These are phyloP conservation scores for Pinna nobilis DNA, from an alignment of 1,140 invertebrate genomes.

Conservation along the genomic window DNA sequence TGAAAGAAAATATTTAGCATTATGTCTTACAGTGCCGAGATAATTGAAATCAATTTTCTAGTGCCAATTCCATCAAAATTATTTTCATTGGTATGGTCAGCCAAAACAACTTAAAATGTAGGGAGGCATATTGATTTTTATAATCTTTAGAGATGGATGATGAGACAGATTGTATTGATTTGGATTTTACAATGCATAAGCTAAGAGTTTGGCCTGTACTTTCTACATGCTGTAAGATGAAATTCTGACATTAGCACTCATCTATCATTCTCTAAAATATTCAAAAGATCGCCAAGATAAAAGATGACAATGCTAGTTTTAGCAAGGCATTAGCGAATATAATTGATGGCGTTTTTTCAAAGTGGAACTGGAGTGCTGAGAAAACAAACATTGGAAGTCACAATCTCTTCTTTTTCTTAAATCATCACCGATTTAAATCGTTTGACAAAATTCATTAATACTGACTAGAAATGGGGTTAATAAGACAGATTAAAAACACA, in stretches of 20 bases:
- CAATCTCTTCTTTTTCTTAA: conserved; percentile 20
- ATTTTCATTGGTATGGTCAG: conserved; percentile 23
- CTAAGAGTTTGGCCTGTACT: conserved; percentile 6
- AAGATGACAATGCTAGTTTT: conserved; percentile 21
- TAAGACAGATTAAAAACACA: no score
- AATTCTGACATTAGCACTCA: conserved; percentile 24
- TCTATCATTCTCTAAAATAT: conserved; percentile 36
- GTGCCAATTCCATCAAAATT: conserved; percentile 28
- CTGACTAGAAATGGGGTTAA: no score
- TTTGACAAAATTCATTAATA: conserved; percentile 11
- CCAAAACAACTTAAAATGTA: conserved; percentile 17
- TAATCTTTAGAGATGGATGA: conserved; percentile 27
- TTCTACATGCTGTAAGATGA: conserved; percentile 14
- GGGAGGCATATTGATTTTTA: conserved; percentile 26
- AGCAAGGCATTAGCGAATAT: conserved; percentile 20
- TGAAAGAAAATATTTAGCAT: no score
- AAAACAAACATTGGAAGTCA: conserved; percentile 25
- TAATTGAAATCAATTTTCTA: conserved; percentile 32
- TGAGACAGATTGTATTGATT: conserved; percentile 20
- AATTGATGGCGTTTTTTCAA: conserved; percentile 31
- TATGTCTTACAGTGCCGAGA: conserved; percentile 1
- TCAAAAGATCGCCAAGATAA: conserved; percentile 28
- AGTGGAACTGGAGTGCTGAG: conserved; percentile 22
- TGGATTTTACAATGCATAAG: conserved; percentile 14
- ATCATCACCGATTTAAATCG: conserved; percentile 20